A percentile compares a stretch with the other conserved stretches of the same genome.
Evolutionary conservation across 1,140 invertebrate genomes (phyloP).

Genomic region (Drosophila prosaltans): DNA sequence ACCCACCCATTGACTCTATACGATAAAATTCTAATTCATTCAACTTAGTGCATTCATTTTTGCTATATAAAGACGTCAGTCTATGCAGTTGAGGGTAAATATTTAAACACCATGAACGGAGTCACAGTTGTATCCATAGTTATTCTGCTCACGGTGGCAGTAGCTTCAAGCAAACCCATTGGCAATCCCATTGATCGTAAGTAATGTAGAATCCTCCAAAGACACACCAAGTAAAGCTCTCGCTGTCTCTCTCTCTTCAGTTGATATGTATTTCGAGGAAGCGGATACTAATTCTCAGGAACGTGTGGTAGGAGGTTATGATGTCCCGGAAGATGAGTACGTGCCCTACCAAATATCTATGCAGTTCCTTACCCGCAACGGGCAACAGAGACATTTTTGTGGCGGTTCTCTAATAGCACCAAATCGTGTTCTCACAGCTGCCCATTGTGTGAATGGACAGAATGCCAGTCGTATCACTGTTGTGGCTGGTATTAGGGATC

Average conservation of each 20-base stretch:
- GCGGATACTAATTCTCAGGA: conserved; percentile 65
- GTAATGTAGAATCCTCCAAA: conserved; percentile 5
- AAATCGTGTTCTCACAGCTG: conserved; percentile 84
- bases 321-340: conserved; percentile 67
- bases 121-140: conserved; percentile 9
- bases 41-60: conserved; percentile 27
- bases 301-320: conserved; percentile 74
- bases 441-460: conserved; percentile 84
- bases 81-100: conserved; percentile 25
- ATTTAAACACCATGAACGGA: conserved; percentile 24
- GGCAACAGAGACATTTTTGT: conserved; percentile 79
- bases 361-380: conserved; percentile 67
- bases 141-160: conserved; percentile 23
- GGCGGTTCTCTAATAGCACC: conserved; percentile 84
- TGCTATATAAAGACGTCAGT: conserved; percentile 52
- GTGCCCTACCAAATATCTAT: conserved; percentile 79
- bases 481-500: conserved; percentile 82
- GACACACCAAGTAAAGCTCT: no score
- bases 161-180: conserved; percentile 24
- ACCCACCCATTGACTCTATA: conserved; percentile 9
- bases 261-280: conserved; percentile 68
- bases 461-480: conserved; percentile 79
- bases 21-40: conserved; percentile 71
- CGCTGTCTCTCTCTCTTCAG: conserved; percentile 12
- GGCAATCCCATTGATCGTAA: conserved; percentile 58